phyloP scores from a whole-genome alignment of 2,797 vertebrate genomes.

The Acropternis orthonyx region DNA sequence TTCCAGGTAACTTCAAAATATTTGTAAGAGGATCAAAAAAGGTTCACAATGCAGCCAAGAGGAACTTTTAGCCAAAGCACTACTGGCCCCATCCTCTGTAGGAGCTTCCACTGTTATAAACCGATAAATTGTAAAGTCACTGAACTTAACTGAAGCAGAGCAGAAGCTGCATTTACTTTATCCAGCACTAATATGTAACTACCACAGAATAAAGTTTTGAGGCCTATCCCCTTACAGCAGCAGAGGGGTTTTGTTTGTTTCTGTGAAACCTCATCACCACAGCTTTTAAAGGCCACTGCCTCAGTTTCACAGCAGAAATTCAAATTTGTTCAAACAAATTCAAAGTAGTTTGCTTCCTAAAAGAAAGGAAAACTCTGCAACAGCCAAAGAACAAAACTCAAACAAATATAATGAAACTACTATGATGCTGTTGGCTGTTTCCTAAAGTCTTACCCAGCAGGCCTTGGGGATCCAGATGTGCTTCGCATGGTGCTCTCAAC shows the following conservation, averaged over 20 bases:
- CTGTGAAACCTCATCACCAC: neutral
- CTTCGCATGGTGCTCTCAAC: conserved; percentile 86
- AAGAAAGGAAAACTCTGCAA: neutral
- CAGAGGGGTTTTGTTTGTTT: neutral
- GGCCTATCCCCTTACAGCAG: neutral
- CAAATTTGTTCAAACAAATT: neutral
- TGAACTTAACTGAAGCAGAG: neutral
- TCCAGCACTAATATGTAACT: neutral
- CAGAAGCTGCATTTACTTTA: neutral
- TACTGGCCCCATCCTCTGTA: neutral
- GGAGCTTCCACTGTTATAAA: neutral
- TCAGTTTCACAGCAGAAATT: neutral
- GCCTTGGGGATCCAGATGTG: conserved; percentile 90
- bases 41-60: neutral
- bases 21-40: neutral
- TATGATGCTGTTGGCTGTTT: neutral
- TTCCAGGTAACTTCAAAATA: neutral
- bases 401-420: neutral
- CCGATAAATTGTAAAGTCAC: neutral
- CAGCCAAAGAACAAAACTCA: neutral
- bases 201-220: fast-evolving
- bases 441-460: conserved; percentile 83
- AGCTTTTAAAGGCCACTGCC: neutral
- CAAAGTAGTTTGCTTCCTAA: neutral
- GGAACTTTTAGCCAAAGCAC: neutral